Evolutionary conservation across 2,113 vertebrate genomes (phyloP), one percentile per base, ranked within the genome.

Genomic region (Myrmecophaga tridactyla): DNA sequence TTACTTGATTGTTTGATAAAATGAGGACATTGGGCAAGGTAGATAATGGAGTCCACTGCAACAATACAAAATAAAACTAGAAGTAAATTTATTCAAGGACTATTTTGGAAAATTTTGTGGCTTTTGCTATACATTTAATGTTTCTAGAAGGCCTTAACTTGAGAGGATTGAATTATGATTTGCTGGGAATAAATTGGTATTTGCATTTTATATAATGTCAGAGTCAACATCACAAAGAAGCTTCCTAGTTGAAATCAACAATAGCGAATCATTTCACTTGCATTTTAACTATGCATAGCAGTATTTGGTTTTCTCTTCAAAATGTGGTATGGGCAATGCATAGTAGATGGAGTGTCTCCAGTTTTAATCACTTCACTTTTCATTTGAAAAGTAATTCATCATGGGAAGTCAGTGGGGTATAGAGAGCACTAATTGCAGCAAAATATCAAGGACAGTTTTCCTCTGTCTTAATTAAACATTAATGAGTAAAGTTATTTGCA

Each of bases 381-480:
- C 97, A 98, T 99, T 99, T 98, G 98, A 98, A 98, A 99, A 98
- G 98, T 98, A 98, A 99, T 99, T 98, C 98, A 99, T 99, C 98
- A 99, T 94, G 97, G 97, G 96, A 98, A 98, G 97, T 98, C 98
- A 98, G 98, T 98, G 98, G 98, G 98, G 98, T 98, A 98, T 98
- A 98, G 97, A 98, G 98, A 98, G 98, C 98, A 97, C 97, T 98
- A 98, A 99, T 98, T 99, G 98, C 98, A 97, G 98, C 97, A 99
- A 98, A 98, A 98, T 98, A 98, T 98, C 98, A 98, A 98, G 98
- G 98, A 98, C 98, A 98, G 98, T 98, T 98, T 98, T 98, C 98
- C 98, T 98, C 98, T 98, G 98, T 98, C 98, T 98, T 99, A 98
- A 98, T 98, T 98, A 98, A 98, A 98, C 98, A 98, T 98, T 98